These are phyloP conservation scores for Ceratina japonica DNA, from an alignment of 1,140 invertebrate species.

Conservation along the genomic window DNA sequence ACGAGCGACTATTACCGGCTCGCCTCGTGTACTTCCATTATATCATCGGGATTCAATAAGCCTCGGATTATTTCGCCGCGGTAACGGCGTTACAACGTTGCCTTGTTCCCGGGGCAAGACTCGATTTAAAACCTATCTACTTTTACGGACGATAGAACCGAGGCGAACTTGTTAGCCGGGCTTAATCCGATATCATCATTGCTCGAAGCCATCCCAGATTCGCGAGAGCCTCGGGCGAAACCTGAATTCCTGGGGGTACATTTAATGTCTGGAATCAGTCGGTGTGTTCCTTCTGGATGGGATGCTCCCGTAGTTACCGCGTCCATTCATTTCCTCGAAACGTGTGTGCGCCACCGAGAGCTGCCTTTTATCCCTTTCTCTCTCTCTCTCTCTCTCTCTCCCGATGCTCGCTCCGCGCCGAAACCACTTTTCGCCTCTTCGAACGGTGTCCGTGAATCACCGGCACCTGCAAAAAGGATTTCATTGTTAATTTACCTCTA, in stretches of 20 bases:
- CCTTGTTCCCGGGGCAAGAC: slow-evolving; percentile 24
- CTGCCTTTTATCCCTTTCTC: neutral
- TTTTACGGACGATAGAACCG: slow-evolving; percentile 44
- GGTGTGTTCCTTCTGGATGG: slow-evolving; percentile 28
- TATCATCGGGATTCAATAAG: slow-evolving; percentile 50
- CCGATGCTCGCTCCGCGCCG: neutral
- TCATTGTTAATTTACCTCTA: too few species aligned
- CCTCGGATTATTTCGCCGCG: slow-evolving; percentile 53
- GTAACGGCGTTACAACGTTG: slow-evolving; percentile 49
- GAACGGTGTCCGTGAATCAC: too few species aligned
- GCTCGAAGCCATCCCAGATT: slow-evolving; percentile 62
- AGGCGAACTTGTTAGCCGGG: slow-evolving; percentile 48
- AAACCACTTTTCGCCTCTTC: too few species aligned
- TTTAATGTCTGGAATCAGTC: slow-evolving; percentile 55
- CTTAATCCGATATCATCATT: slow-evolving; percentile 59
- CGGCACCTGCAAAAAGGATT: too few species aligned
- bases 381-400: neutral
- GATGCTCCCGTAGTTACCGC: slow-evolving; percentile 46
- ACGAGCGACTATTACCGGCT: slow-evolving; percentile 40
- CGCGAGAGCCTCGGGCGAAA: slow-evolving; percentile 60
- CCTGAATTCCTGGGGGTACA: slow-evolving; percentile 56
- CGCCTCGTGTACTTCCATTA: slow-evolving; percentile 48
- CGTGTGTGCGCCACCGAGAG: slow-evolving; percentile 4
- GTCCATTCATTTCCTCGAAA: slow-evolving; percentile 57
- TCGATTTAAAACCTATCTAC: slow-evolving; percentile 64